Conservation (phyloP, 2,888 invertebrate genomes). For the Drosophila bunnanda region DNA sequence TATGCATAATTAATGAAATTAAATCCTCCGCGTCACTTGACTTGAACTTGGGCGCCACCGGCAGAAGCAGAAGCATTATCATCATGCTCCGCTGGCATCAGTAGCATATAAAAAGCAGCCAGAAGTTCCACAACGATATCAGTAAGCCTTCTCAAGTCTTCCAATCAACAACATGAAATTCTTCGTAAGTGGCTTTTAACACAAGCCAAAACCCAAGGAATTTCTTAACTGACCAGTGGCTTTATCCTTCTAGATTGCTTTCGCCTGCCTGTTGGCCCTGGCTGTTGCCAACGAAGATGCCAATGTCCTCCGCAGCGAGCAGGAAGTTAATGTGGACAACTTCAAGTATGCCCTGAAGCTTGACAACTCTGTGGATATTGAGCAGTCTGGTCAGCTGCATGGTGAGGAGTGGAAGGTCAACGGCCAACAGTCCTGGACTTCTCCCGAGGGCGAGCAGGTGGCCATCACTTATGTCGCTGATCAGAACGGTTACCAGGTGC, state of each 20-base stretch:
- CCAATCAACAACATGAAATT: constrained; percentile 65
- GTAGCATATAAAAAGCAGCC: constrained; percentile 47
- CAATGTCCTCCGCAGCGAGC: constrained; percentile 59
- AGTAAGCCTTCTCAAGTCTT: constrained; percentile 61
- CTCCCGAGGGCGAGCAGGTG: constrained; percentile 76
- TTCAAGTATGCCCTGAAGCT: constrained; percentile 70
- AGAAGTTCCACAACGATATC: constrained; percentile 44
- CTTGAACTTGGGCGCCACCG: constrained; percentile 45
- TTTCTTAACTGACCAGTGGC: not conserved
- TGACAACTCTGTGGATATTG: constrained; percentile 64
- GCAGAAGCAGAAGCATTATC: constrained; percentile 9
- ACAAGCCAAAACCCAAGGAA: not conserved
- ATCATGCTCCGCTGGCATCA: constrained; percentile 10
- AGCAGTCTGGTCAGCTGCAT: constrained; percentile 64
- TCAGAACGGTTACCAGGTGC: constrained; percentile 69
- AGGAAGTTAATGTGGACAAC: constrained; percentile 66
- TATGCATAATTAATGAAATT: constrained; percentile 52
- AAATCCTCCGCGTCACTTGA: constrained; percentile 30
- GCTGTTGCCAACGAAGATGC: constrained; percentile 70
- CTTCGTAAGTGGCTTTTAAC: constrained; percentile 58
- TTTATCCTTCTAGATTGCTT: constrained; percentile 62
- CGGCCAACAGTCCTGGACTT: constrained; percentile 46
- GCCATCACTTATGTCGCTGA: constrained; percentile 61
- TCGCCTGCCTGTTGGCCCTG: constrained; percentile 75
- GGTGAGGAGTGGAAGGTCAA: constrained; percentile 53